Percentiles rank a stretch among this genome's conserved stretches.
phyloP scores from a whole-genome alignment of 2,888 invertebrate species.

The Chloromyia formosa region DNA sequence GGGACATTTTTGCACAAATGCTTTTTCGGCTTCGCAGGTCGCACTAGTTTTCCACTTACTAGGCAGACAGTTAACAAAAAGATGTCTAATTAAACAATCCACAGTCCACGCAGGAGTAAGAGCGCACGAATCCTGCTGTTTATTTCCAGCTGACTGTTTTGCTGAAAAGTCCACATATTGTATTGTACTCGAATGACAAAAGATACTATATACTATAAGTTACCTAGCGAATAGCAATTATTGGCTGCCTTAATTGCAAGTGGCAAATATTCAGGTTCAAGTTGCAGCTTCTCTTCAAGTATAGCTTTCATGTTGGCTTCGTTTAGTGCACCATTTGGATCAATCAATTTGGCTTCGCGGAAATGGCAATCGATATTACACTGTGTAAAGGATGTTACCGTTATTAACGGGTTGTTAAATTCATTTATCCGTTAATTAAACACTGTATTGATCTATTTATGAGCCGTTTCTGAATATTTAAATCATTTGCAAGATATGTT shows the following conservation, averaged over 20 bases:
- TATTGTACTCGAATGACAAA: too few species aligned
- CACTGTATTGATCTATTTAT: too few species aligned
- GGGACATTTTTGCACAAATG: conserved; percentile 21
- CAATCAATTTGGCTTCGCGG: neutral
- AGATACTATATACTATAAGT: too few species aligned
- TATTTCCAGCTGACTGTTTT: conserved; percentile 19
- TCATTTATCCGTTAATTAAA: too few species aligned
- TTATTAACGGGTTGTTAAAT: too few species aligned
- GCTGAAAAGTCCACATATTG: neutral
- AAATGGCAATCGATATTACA: conserved; percentile 19
- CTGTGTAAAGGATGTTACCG: neutral
- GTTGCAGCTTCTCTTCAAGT: conserved; percentile 17
- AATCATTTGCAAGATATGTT: too few species aligned
- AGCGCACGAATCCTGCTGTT: neutral
- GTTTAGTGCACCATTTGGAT: conserved; percentile 8
- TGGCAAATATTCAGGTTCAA: conserved; percentile 29
- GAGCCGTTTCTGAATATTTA: too few species aligned
- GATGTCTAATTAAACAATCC: too few species aligned
- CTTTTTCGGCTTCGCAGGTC: neutral
- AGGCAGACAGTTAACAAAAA: conserved; percentile 22
- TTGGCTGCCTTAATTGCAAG: conserved; percentile 13
- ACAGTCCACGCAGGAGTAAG: too few species aligned
- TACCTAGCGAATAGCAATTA: conserved; percentile 23
- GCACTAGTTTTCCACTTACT: conserved; percentile 11
- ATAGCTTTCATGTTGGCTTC: neutral